Base-by-base conservation (phyloP, 2,797 vertebrate genomes). In the Catostomus latipinnis region DNA sequence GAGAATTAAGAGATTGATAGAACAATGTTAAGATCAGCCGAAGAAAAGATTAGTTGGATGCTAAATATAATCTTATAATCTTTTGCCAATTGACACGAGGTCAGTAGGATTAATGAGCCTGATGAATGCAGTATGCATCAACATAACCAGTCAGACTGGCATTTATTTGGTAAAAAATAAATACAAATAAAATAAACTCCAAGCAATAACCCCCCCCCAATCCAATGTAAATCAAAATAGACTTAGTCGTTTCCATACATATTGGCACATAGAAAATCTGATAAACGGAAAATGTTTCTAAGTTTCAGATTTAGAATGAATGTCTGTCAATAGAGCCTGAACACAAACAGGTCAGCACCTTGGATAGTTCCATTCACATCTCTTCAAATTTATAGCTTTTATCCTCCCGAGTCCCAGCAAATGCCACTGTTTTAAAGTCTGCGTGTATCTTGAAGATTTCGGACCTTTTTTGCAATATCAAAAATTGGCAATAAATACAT, bases 281-380 rank as follows among this genome's bases (percentile, higher is more conserved):
- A 57, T 54, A 11, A 66, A 34, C 34, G 34, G 46, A 72, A 65
- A 58, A 67, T 43, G 11, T 11, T 61, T 43, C 61, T 56, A 69
- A 70, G 50, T 65, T 62, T 70, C 22, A 69, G 48, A 50, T 61
- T 48, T 13, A 62, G 75, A 77, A 43, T 49, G 46, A 34, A 34
- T 34, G 34, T 56, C 48, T 56, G 56, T 53, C 58, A 72, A n/a
- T 5, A 49, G 8, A 66, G 13, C 34, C 34, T 34, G 34, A 34
- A 34, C 53, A 65, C 22, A 49, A 82, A 78, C 74, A 84, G 87
- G 89, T 92, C 95, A 95, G 95, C 91, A 96, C 94, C 94, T 88
- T 87, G 93, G 94, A 95, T 90, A 96, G 94, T 91, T 94, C 94
- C 91, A 45, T n/a, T 68, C 71, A 61, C 12, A 13, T 49, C 34